phyloP scores from a whole-genome alignment of 2,888 invertebrate species.

The Parnassius glacialis region DNA sequence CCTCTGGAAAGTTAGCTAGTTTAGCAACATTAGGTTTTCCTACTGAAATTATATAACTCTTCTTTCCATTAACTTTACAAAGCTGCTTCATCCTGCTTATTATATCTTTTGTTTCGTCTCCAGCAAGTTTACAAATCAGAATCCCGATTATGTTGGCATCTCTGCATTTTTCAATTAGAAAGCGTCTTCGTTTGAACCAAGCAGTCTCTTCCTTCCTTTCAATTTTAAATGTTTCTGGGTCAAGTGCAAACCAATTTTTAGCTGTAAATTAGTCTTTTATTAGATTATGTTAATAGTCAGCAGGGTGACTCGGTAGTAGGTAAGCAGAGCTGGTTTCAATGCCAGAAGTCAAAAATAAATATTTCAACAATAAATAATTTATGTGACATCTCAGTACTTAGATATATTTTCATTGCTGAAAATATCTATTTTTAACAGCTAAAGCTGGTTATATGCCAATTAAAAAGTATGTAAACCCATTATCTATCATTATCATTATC shows the following conservation, averaged over 20 bases:
- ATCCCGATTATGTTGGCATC: slow-evolving; percentile 94
- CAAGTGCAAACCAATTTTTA: slow-evolving; percentile 79
- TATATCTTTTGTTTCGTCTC: slow-evolving; percentile 88
- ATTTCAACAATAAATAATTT: too few relatives aligned
- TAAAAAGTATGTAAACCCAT: too few relatives aligned
- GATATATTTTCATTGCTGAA: too few relatives aligned
- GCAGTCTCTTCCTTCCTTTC: slow-evolving; percentile 61
- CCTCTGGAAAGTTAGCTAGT: slow-evolving; percentile 96
- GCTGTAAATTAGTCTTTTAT: slow-evolving; percentile 55
- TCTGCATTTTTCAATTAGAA: slow-evolving; percentile 93
- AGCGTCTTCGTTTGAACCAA: slow-evolving; percentile 90
- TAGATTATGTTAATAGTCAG: too few relatives aligned
- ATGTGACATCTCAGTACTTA: too few relatives aligned
- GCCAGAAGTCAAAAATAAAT: too few relatives aligned
- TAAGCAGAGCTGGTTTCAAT: too few relatives aligned
- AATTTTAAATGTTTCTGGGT: slow-evolving; percentile 64
- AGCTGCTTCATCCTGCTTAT: slow-evolving; percentile 87
- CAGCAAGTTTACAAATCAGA: slow-evolving; percentile 94
- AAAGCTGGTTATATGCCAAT: too few relatives aligned
- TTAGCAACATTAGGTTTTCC: slow-evolving; percentile 97
- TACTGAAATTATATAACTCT: slow-evolving; percentile 94
- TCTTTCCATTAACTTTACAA: slow-evolving; percentile 88
- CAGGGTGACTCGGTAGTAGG: too few relatives aligned
- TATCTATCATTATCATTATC: too few relatives aligned
- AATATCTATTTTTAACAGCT: too few relatives aligned